A percentile compares a stretch with the other conserved stretches of the same genome.
These are phyloP conservation scores for Haemorhous mexicanus DNA, from an alignment of 2,113 vertebrate species.

Conservation along the genomic window DNA sequence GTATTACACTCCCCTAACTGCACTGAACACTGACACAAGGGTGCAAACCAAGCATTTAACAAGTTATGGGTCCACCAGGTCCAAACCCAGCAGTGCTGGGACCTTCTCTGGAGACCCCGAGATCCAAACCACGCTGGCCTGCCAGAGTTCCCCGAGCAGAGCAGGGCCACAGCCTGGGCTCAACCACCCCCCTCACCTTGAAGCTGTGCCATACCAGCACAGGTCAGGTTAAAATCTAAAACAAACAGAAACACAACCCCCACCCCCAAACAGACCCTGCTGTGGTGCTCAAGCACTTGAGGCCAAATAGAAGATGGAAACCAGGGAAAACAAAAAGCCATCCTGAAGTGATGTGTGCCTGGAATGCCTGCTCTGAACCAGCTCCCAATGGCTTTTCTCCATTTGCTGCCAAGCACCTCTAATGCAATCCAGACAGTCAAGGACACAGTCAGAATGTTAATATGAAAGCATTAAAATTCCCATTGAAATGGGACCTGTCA, in stretches of 20 bases:
- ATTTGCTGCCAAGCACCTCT: slow-evolving; percentile 60
- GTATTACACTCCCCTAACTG: not conserved
- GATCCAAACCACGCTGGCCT: not conserved
- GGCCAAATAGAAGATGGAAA: not conserved
- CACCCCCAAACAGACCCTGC: not conserved
- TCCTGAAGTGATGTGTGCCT: not conserved
- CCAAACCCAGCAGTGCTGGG: not conserved
- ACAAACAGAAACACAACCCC: not conserved
- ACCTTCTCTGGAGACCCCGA: not conserved
- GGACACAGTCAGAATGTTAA: slow-evolving; percentile 58
- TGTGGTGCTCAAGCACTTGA: not conserved
- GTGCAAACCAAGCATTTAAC: not conserved
- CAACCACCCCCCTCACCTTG: not conserved
- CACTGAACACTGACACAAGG: not conserved
- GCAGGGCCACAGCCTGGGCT: not conserved
- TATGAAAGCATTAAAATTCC: slow-evolving; percentile 64
- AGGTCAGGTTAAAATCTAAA: not conserved
- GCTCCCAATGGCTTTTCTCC: slow-evolving; percentile 20
- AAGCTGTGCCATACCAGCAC: fast-evolving
- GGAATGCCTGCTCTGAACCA: not conserved
- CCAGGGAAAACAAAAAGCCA: not conserved
- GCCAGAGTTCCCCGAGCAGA: fast-evolving
- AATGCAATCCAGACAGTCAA: slow-evolving; percentile 54
- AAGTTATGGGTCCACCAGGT: not conserved
- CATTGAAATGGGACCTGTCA: slow-evolving; percentile 60